phyloP scores from a whole-genome alignment of 2,888 invertebrate species.

The Drosophila anomalipes region DNA sequence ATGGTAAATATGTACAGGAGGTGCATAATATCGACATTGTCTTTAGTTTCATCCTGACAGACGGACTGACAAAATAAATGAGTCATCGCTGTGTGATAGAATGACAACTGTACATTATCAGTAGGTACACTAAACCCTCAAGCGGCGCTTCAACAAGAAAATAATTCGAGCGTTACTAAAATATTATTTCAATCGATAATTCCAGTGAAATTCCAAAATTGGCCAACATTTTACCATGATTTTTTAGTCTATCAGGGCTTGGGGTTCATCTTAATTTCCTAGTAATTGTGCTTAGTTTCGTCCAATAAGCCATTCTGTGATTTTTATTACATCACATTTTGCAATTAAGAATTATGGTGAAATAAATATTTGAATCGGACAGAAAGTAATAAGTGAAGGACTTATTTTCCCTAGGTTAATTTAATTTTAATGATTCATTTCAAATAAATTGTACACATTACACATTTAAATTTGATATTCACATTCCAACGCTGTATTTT shows the following conservation, averaged over 20 bases:
- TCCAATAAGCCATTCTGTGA: background rate
- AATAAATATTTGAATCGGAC: background rate
- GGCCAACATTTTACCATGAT: background rate
- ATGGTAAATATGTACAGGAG: background rate
- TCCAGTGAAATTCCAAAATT: background rate
- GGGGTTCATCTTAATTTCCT: background rate
- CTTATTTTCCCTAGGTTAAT: background rate
- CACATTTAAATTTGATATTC: background rate
- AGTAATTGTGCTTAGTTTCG: background rate
- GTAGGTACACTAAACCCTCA: background rate
- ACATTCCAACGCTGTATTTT: background rate
- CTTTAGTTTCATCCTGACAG: background rate
- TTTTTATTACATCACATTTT: background rate
- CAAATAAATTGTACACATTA: background rate
- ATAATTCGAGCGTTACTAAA: background rate
- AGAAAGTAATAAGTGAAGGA: background rate
- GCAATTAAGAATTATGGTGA: background rate
- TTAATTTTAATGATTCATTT: background rate
- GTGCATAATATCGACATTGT: slow-evolving; percentile 1
- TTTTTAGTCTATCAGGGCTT: background rate
- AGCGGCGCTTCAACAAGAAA: background rate
- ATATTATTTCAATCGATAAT: background rate
- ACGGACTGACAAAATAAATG: slow-evolving; percentile 1
- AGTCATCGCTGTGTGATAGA: background rate
- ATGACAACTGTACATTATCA: background rate